Evolutionary conservation across 2,888 invertebrate genomes (phyloP).

Genomic region (Dynastes grantii): DNA sequence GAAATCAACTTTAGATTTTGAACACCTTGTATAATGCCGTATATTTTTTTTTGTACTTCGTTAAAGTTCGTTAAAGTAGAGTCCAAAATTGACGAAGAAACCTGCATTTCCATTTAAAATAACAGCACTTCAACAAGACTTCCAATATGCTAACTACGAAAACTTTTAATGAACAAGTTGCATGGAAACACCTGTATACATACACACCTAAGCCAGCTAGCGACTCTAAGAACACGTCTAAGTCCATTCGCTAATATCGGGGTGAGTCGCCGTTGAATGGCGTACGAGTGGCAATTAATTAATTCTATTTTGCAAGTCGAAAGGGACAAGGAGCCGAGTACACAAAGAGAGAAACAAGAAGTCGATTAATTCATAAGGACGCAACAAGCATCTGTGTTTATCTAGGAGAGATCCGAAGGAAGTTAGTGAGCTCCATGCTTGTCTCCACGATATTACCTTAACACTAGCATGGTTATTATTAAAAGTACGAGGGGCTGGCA

Average conservation of each 20-base stretch:
- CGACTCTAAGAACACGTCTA: not conserved
- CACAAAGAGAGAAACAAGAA: not conserved
- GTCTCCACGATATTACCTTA: conserved; percentile 1
- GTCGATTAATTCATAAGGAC: conserved; percentile 28
- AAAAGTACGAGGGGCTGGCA: not conserved
- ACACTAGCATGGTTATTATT: conserved; percentile 12
- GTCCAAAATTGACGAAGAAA: too few relatives aligned
- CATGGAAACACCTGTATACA: not conserved
- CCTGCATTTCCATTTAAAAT: too few relatives aligned
- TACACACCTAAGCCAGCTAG: not conserved
- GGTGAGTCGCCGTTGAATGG: conserved; percentile 9
- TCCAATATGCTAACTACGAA: too few relatives aligned
- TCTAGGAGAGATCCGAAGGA: conserved; percentile 16
- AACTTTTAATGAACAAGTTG: too few relatives aligned
- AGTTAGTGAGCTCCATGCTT: not conserved
- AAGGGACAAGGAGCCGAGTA: not conserved
- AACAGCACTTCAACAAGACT: too few relatives aligned
- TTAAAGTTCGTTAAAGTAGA: too few relatives aligned
- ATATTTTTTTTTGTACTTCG: too few relatives aligned
- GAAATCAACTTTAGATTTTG: too few relatives aligned
- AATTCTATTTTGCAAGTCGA: conserved; percentile 25
- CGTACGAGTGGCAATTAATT: not conserved
- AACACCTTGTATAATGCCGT: too few relatives aligned
- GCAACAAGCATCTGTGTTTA: conserved; percentile 13
- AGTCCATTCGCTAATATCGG: conserved; percentile 14